Percentiles rank a stretch among this genome's conserved stretches.
Conservation (phyloP, 2,113 vertebrate species). For the Trochalopteron elliotii region DNA sequence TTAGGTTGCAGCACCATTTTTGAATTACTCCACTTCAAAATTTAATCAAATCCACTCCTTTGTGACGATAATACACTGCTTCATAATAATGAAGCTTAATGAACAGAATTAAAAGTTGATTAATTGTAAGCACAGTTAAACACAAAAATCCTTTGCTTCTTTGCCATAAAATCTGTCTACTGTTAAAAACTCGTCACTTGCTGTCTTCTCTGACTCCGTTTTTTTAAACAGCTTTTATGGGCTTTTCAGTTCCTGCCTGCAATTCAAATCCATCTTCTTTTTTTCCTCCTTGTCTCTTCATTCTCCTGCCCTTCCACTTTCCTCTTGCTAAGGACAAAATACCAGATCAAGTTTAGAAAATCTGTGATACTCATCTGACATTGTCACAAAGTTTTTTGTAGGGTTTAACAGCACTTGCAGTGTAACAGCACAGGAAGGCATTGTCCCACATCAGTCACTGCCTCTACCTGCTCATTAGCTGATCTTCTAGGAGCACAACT, state of each 20-base stretch:
- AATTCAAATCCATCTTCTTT: neutral
- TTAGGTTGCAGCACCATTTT: neutral
- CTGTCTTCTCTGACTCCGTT: constrained; percentile 20
- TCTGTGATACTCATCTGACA: neutral
- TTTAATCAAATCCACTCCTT: constrained; percentile 1
- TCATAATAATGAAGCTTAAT: constrained; percentile 56
- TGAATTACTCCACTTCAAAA: neutral
- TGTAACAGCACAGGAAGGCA: neutral
- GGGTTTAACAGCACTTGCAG: neutral
- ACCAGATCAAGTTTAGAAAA: neutral
- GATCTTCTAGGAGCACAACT: neutral
- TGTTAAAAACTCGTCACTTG: constrained; percentile 20
- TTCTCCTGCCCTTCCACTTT: neutral
- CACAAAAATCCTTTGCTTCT: constrained; percentile 6
- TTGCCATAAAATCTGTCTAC: constrained; percentile 28
- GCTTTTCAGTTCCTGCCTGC: neutral
- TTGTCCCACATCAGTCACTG: neutral
- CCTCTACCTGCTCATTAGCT: neutral
- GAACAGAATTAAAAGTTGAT: constrained; percentile 61
- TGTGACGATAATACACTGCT: neutral
- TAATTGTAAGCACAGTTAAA: constrained; percentile 54
- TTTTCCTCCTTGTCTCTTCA: neutral
- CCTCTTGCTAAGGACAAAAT: neutral
- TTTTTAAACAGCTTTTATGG: neutral
- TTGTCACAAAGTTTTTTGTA: neutral